Percentiles rank a stretch among this genome's conserved stretches.
Conservation (phyloP, 2,888 invertebrate species). For the Heliconius aoede region DNA sequence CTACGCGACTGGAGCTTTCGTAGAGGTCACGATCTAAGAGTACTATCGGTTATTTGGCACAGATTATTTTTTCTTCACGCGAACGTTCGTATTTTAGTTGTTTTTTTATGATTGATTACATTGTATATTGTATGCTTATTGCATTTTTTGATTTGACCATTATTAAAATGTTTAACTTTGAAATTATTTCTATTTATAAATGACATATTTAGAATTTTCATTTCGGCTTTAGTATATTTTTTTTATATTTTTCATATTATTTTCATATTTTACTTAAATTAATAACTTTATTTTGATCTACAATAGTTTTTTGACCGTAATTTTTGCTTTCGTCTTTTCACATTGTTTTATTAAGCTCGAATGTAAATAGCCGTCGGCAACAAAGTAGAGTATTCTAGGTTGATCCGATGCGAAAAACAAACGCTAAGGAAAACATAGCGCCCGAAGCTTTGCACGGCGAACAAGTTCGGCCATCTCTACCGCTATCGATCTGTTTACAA, state of each 20-base stretch:
- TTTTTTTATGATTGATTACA: not conserved
- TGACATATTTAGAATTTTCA: not conserved
- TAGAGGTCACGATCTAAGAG: conserved; percentile 19
- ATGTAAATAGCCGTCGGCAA: conserved; percentile 33
- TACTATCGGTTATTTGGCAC: not conserved
- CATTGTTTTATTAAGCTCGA: conserved; percentile 15
- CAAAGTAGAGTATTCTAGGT: conserved; percentile 44
- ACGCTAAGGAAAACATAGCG: conserved; percentile 44
- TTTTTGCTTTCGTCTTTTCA: not conserved
- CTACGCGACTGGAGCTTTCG: conserved; percentile 31
- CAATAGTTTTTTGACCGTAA: not conserved
- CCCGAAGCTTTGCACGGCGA: conserved; percentile 22
- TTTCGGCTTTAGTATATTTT: not conserved
- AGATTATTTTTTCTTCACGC: not conserved
- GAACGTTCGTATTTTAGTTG: not conserved
- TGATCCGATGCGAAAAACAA: conserved; percentile 45
- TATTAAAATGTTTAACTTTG: not conserved
- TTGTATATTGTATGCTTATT: not conserved
- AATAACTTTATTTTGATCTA: not conserved
- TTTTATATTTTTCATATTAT: not conserved
- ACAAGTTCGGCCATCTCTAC: conserved; percentile 49
- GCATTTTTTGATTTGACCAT: not conserved
- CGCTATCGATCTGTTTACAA: conserved; percentile 79
- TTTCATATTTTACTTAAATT: not conserved
- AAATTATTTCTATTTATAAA: not conserved